phyloP scores from a whole-genome alignment of 2,888 invertebrate genomes.

The Tuberolachnus salignus region DNA sequence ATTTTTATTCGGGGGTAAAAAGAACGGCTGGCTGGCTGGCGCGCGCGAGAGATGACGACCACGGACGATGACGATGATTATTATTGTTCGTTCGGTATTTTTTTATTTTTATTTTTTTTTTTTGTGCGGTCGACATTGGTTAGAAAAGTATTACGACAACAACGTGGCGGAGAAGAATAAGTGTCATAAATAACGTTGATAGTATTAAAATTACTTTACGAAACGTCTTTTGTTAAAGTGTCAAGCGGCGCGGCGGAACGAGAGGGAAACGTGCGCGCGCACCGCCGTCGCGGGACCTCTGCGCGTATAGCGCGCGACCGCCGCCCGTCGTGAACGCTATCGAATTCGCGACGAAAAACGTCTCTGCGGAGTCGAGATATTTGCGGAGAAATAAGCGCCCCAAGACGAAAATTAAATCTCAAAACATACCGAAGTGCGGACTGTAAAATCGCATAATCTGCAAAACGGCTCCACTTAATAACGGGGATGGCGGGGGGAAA shows the following conservation, averaged over 20 bases:
- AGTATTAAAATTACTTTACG: constrained; percentile 46
- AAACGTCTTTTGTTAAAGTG: constrained; percentile 43
- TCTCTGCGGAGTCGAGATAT: no score
- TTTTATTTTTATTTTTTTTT: neutral
- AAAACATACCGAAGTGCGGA: no score
- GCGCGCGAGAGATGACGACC: neutral
- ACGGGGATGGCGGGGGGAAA: no score
- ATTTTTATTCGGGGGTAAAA: neutral
- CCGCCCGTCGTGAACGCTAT: neutral
- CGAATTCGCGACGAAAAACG: no score
- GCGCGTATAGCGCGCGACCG: no score
- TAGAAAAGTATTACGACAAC: constrained; percentile 14
- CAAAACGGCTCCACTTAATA: no score
- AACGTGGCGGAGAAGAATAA: neutral
- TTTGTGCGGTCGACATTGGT: constrained; percentile 24
- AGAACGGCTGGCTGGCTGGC: neutral
- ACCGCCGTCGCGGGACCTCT: neutral
- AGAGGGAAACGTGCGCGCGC: neutral
- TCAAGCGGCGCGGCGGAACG: neutral
- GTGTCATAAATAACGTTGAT: constrained; percentile 45
- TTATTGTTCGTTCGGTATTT: constrained; percentile 3
- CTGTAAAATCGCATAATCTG: no score
- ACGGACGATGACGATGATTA: neutral
- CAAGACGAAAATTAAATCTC: no score
- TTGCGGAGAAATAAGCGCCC: no score